Evolutionary conservation across 2,113 vertebrate species (phyloP).

Genomic region (Callorhinus ursinus): DNA sequence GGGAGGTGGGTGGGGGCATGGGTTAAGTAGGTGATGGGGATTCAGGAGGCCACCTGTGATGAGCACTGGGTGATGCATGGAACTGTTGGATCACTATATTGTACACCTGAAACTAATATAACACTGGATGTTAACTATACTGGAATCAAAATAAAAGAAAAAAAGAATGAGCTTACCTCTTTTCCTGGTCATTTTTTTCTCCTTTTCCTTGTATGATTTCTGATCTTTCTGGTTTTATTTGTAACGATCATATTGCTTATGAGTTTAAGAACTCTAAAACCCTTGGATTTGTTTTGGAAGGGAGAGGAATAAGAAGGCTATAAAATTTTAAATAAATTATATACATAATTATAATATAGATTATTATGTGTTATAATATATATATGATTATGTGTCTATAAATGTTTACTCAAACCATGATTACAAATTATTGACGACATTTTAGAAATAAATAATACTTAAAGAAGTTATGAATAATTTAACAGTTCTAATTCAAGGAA

Average conservation of each 20-base stretch:
- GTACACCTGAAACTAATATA: neutral
- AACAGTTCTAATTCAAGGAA: neutral
- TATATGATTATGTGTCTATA: neutral
- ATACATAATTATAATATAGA: neutral
- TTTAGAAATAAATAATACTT: neutral
- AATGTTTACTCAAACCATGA: neutral
- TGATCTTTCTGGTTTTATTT: neutral
- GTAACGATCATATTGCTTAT: neutral
- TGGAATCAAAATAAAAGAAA: neutral
- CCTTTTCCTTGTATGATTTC: neutral
- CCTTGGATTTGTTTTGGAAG: neutral
- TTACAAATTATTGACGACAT: neutral
- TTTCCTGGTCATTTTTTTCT: neutral
- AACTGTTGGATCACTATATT: neutral
- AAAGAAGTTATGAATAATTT: neutral
- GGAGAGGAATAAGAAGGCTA: neutral
- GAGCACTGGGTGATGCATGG: neutral
- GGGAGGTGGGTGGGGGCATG: neutral
- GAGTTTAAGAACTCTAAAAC: neutral
- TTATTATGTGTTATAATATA: neutral
- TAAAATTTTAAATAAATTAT: conserved; percentile 12
- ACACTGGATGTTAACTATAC: neutral
- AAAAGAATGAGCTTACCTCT: neutral
- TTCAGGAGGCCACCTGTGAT: neutral
- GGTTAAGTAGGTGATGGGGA: neutral